Percentiles rank a stretch among this genome's conserved stretches.
These are phyloP conservation scores for Eupithecia tripunctaria DNA, from an alignment of 2,888 invertebrate genomes.

Conservation along the genomic window DNA sequence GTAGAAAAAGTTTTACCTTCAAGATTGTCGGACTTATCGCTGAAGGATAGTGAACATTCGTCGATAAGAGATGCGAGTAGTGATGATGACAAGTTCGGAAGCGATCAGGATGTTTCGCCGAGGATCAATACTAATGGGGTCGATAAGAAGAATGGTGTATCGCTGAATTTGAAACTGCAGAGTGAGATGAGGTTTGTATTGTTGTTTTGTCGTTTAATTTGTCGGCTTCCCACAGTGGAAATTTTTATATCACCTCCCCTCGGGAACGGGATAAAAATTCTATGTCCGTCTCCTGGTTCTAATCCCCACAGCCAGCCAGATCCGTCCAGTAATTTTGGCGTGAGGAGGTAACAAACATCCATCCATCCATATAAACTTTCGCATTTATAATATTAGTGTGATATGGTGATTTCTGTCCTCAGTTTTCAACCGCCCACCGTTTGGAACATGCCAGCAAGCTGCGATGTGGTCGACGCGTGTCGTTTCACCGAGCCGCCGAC, in stretches of 20 bases:
- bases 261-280: too few species aligned
- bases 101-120: slow-evolving; percentile 68
- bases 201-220: too few species aligned
- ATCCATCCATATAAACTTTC: too few species aligned
- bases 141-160: slow-evolving; percentile 74
- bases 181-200: slow-evolving; percentile 74
- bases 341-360: too few species aligned
- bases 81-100: slow-evolving; percentile 74
- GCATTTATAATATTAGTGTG: too few species aligned
- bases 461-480: slow-evolving; percentile 67
- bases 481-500: slow-evolving; percentile 59
- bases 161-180: slow-evolving; percentile 75
- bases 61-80: slow-evolving; percentile 66
- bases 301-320: too few species aligned
- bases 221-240: too few species aligned
- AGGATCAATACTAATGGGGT: slow-evolving; percentile 57
- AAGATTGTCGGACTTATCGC: slow-evolving; percentile 69
- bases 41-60: slow-evolving; percentile 68
- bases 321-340: too few species aligned
- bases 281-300: too few species aligned
- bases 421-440: slow-evolving; percentile 81
- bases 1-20: slow-evolving; percentile 58
- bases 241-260: too few species aligned
- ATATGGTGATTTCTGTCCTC: too few species aligned
- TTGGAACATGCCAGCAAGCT: slow-evolving; percentile 68